Base-by-base conservation (phyloP, 92 coral and sea anemone genomes). In the Scolanthus callimorphus region DNA sequence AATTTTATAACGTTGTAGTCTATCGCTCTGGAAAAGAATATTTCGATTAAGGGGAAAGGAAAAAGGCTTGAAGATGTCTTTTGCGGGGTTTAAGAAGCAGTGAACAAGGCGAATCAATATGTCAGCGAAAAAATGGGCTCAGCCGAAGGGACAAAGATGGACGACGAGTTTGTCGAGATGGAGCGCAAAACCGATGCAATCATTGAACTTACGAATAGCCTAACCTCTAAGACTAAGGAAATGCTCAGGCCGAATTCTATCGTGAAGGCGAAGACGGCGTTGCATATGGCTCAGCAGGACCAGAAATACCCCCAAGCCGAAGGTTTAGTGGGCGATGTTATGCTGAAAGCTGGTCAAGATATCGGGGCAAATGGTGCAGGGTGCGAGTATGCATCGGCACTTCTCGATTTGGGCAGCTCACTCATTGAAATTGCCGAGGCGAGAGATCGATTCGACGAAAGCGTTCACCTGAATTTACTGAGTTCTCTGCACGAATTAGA, bases 91-190 rank as follows among this genome's bases (percentile, higher is more conserved):
- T 51, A 87, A 87, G 76, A 87, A 87, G 51, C 95, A 87, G 77
- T 87, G 29, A 87, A 87, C 74, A 87, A 87, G 55, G 95, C 95
- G 58, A 87, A 87, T 21, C 95, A 87, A 69, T 87, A 83, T 69
- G 95, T 87, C 20, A 87, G 95, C 78, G 95, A 87, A 60, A 82
- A 83, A 49, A 87, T 87, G 95, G 95, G 95, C 3, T 73, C 95
- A 17, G 95, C 82, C 38, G 95, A 87, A 63, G 95, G 95, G 28
- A 87, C 95, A 31, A 87, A 87, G 46, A 79, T 87, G 75, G 90
- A 87, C 28, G 86, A 82, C 46, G 88, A 82, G 9, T 87, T 87
- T 31, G 50, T 77, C 59, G 85, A 71, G 25, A 69, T 87, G 71
- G 95, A 87, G 69, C 72, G 66, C 48, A 87, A 82, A 70, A 63